phyloP scores from a whole-genome alignment of 1,140 invertebrate genomes.

The Cydia amplana region DNA sequence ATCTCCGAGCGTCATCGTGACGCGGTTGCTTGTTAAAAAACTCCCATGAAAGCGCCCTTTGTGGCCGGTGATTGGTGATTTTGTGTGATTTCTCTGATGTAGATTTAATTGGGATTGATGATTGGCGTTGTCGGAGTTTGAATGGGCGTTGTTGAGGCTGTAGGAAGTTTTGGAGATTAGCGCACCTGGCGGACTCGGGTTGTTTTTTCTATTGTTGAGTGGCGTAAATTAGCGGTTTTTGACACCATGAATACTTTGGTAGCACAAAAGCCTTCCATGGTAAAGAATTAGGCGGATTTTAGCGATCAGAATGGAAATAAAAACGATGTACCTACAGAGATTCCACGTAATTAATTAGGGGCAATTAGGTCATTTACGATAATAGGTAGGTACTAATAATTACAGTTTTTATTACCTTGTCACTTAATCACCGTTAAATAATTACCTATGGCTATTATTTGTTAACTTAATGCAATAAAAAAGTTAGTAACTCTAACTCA shows the following conservation, averaged over 20 bases:
- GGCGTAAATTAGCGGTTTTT: conserved; percentile 31
- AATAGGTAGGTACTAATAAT: no score
- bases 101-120: conserved; percentile 75
- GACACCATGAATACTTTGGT: neutral
- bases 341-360: neutral
- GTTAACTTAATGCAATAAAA: no score
- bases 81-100: conserved; percentile 72
- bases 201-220: conserved; percentile 42
- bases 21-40: conserved; percentile 59
- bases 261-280: neutral
- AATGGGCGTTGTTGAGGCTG: conserved; percentile 8
- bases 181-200: conserved; percentile 28
- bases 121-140: conserved; percentile 42
- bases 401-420: no score
- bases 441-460: no score
- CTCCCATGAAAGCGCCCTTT: conserved; percentile 54
- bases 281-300: neutral
- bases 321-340: neutral
- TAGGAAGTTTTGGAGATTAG: conserved; percentile 10
- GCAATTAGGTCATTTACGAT: no score
- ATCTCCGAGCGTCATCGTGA: conserved; percentile 60
- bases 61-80: conserved; percentile 59
- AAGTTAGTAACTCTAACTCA: neutral
- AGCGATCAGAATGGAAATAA: neutral
- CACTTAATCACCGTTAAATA: no score